Conservation (phyloP, 1,140 invertebrate genomes). For the Saccostrea cuccullata region DNA sequence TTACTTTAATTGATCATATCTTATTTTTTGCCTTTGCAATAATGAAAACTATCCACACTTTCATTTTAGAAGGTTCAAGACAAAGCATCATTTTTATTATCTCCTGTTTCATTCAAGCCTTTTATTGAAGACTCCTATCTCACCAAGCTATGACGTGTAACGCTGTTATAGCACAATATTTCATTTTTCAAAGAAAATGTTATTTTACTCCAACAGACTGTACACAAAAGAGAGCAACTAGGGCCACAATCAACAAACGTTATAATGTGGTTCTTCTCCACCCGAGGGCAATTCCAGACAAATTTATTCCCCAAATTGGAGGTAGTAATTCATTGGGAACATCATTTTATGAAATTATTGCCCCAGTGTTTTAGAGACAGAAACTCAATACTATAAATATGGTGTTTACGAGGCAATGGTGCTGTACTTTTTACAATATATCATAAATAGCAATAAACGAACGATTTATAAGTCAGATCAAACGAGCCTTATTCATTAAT, state of each 20-base stretch:
- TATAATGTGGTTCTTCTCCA: slow-evolving; percentile 25
- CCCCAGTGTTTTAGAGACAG: slow-evolving; percentile 24
- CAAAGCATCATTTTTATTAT: no score
- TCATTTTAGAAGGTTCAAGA: no score
- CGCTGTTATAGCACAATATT: slow-evolving; percentile 16
- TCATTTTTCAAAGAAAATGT: slow-evolving; percentile 31
- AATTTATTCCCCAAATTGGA: slow-evolving; percentile 45
- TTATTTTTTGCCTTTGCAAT: no score
- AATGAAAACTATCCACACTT: no score
- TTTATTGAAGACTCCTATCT: background rate
- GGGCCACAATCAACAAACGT: background rate
- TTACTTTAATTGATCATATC: no score
- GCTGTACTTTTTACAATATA: slow-evolving; percentile 59
- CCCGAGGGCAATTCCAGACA: slow-evolving; percentile 27
- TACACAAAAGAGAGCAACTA: slow-evolving; percentile 12
- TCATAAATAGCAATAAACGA: slow-evolving; percentile 57
- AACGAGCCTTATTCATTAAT: slow-evolving; percentile 2
- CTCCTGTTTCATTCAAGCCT: background rate
- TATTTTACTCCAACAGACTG: background rate
- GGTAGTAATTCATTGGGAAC: slow-evolving; percentile 20
- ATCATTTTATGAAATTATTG: slow-evolving; percentile 47
- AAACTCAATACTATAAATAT: slow-evolving; percentile 43
- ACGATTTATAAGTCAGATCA: slow-evolving; percentile 49
- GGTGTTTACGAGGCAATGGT: slow-evolving; percentile 36
- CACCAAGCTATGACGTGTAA: background rate